Conservation (phyloP, 1,140 invertebrate genomes). For the Drosophila neocordata region DNA sequence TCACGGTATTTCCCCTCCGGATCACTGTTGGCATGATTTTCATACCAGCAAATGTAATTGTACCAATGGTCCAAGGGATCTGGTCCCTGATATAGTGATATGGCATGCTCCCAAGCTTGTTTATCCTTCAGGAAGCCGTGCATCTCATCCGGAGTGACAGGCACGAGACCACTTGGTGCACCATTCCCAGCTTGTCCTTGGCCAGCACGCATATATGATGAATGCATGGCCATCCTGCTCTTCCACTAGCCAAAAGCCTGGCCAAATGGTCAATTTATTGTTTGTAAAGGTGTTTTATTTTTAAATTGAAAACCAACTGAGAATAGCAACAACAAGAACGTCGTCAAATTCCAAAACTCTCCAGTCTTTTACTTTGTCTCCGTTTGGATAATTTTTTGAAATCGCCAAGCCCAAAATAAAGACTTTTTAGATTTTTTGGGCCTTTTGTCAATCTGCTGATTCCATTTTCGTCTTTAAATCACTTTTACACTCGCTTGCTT, state of each 20-base stretch:
- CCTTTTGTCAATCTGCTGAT: background rate
- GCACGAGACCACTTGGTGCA: constrained; percentile 19
- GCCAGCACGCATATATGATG: constrained; percentile 55
- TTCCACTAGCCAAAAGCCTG: background rate
- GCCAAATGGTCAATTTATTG: background rate
- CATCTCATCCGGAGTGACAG: constrained; percentile 66
- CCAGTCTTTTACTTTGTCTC: background rate
- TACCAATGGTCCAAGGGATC: constrained; percentile 95
- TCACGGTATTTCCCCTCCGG: constrained; percentile 90
- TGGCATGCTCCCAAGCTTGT: constrained; percentile 89
- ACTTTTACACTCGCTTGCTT: constrained; percentile 6
- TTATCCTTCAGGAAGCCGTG: constrained; percentile 78
- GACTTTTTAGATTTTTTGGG: background rate
- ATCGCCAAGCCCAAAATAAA: background rate
- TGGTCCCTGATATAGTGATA: constrained; percentile 91
- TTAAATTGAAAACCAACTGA: background rate
- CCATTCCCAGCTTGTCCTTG: constrained; percentile 15
- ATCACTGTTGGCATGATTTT: constrained; percentile 94
- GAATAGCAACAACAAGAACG: constrained; percentile 4
- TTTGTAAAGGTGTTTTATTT: background rate
- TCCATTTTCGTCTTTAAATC: background rate
- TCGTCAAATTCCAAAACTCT: background rate
- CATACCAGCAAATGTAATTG: constrained; percentile 94
- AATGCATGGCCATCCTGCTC: constrained; percentile 64
- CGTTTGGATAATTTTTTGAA: no score